Conservation (phyloP, 1,140 invertebrate genomes). For the Drosophila cardini region DNA sequence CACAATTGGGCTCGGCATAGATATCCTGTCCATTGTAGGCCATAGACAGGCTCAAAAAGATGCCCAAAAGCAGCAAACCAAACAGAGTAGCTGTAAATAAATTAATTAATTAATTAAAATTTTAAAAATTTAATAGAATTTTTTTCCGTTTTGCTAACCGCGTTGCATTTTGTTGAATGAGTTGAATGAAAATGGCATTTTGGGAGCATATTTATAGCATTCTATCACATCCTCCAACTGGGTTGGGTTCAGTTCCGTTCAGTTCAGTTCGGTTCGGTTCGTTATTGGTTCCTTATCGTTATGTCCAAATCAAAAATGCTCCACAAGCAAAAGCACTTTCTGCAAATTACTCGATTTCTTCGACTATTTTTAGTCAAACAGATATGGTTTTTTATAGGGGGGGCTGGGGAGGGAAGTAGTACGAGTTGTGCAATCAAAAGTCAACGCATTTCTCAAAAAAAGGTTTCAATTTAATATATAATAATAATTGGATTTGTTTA, state of each 20-base stretch:
- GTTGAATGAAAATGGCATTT: slow-evolving; percentile 46
- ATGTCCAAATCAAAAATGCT: slow-evolving; percentile 24
- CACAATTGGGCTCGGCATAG: slow-evolving; percentile 77
- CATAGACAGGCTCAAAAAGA: slow-evolving; percentile 55
- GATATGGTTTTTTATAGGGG: background rate
- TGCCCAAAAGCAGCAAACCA: slow-evolving; percentile 65
- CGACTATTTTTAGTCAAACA: slow-evolving; percentile 32
- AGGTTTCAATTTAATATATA: background rate
- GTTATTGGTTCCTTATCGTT: slow-evolving; percentile 20
- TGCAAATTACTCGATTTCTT: slow-evolving; percentile 46
- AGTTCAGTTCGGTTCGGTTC: slow-evolving; percentile 65
- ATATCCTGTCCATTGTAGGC: slow-evolving; percentile 80
- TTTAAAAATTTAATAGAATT: background rate
- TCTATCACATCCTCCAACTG: slow-evolving; percentile 16
- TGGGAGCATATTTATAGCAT: slow-evolving; percentile 70
- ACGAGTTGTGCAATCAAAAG: slow-evolving; percentile 65
- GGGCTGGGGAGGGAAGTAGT: no score
- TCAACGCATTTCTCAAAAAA: slow-evolving; percentile 38
- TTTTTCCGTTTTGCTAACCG: slow-evolving; percentile 38
- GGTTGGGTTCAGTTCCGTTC: slow-evolving; percentile 64
- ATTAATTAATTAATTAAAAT: background rate
- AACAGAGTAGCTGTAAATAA: slow-evolving; percentile 52
- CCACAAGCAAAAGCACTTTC: slow-evolving; percentile 76
- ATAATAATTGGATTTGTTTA: slow-evolving; percentile 68
- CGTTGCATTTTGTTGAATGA: slow-evolving; percentile 62